Percentiles rank a stretch among this genome's conserved stretches.
Evolutionary conservation across 1,140 invertebrate species (phyloP).

Genomic region (Sinella curviseta): DNA sequence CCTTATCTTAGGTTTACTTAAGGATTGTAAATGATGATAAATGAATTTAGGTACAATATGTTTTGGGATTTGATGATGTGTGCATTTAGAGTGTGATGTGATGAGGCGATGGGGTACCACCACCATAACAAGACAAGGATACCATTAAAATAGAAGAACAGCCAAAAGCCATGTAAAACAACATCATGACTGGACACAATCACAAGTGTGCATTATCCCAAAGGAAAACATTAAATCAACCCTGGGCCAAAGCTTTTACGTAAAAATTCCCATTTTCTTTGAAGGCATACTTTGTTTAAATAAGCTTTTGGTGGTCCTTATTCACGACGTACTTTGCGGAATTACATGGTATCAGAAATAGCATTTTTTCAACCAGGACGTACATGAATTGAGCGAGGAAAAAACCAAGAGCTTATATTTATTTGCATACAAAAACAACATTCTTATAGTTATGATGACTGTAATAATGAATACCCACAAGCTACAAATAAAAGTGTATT

Average conservation of each 20-base stretch:
- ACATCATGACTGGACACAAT: slow-evolving; percentile 21
- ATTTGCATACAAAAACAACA: not conserved
- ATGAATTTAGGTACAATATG: too few relatives aligned
- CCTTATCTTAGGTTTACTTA: too few relatives aligned
- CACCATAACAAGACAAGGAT: not conserved
- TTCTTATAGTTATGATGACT: not conserved
- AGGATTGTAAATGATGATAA: too few relatives aligned
- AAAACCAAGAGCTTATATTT: not conserved
- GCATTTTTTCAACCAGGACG: not conserved
- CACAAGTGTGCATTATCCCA: not conserved
- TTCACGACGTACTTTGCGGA: not conserved
- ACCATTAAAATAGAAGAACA: not conserved
- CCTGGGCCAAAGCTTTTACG: not conserved
- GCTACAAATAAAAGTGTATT: not conserved
- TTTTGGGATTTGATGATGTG: too few relatives aligned
- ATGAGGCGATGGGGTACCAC: not conserved
- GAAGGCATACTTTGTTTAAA: too few relatives aligned
- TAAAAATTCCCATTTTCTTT: not conserved
- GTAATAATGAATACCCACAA: not conserved
- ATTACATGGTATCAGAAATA: not conserved
- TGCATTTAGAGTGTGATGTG: too few relatives aligned
- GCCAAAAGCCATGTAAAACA: not conserved
- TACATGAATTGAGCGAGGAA: not conserved
- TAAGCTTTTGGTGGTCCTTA: not conserved
- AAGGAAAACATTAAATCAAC: slow-evolving; percentile 3